Evolutionary conservation across 2,797 vertebrate species (phyloP).

Genomic region (Oceanodroma leucorhoa): DNA sequence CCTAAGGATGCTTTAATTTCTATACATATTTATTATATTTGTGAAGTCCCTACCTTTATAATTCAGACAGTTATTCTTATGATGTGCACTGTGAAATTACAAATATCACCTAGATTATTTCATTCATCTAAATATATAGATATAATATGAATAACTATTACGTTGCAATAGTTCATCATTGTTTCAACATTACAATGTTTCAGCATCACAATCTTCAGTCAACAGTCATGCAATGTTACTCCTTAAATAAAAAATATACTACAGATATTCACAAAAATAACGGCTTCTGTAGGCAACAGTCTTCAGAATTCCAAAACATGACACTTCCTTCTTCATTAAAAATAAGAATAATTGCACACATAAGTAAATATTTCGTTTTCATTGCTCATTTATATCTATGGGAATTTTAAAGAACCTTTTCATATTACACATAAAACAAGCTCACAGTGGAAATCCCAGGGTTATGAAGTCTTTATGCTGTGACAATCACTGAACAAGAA

Average conservation of each 20-base stretch:
- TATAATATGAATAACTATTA: background rate
- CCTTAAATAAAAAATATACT: background rate
- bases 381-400: background rate
- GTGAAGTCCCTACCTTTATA: background rate
- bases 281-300: background rate
- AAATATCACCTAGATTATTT: background rate
- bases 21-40: background rate
- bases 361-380: background rate
- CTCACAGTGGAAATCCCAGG: background rate
- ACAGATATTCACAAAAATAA: background rate
- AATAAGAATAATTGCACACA: background rate
- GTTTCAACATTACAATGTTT: background rate
- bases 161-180: background rate
- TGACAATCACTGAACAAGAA: background rate
- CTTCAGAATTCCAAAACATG: background rate
- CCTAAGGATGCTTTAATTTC: background rate
- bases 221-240: background rate
- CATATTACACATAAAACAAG: background rate
- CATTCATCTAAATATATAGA: background rate
- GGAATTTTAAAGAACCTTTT: background rate
- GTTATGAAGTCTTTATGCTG: background rate
- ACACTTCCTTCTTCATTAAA: background rate
- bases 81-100: background rate
- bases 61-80: background rate
- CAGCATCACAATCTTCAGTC: background rate